Conservation (phyloP, 2,797 vertebrate species). For the Channa striata region DNA sequence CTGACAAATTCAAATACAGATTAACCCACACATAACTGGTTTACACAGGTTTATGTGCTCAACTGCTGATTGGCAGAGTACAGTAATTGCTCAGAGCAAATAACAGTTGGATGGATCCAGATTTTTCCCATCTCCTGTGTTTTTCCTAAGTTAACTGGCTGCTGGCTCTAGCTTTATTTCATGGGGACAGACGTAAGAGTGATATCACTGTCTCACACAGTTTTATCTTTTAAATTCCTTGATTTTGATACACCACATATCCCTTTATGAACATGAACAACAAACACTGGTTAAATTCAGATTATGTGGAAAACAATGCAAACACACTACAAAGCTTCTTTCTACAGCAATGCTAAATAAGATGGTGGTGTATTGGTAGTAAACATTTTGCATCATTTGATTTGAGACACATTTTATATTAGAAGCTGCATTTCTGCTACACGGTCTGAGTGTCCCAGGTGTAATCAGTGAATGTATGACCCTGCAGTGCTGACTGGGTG, state of each 20-base stretch:
- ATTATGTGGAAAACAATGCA: slow-evolving; percentile 16
- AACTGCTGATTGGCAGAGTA: neutral
- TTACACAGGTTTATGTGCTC: neutral
- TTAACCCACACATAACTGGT: neutral
- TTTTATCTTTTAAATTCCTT: neutral
- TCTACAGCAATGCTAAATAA: neutral
- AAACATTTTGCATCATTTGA: slow-evolving; percentile 18
- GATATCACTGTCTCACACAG: neutral
- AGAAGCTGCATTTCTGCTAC: slow-evolving; percentile 20
- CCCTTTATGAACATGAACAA: slow-evolving; percentile 4
- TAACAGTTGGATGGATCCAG: neutral
- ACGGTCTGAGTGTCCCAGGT: slow-evolving; percentile 37
- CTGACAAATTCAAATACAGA: slow-evolving; percentile 10
- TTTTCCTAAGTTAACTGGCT: neutral
- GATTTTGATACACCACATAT: neutral
- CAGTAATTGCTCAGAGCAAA: neutral
- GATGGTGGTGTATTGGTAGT: slow-evolving; percentile 1
- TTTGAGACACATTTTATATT: slow-evolving; percentile 15
- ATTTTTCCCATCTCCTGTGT: neutral
- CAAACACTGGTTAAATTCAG: slow-evolving; percentile 32
- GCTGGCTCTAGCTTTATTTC: neutral
- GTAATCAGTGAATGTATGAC: slow-evolving; percentile 71
- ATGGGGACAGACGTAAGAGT: neutral
- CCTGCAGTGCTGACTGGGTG: slow-evolving; percentile 55
- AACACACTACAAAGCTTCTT: slow-evolving; percentile 34